These are phyloP conservation scores for Meteorus cinctellus DNA, from an alignment of 2,888 invertebrate species.

Conservation along the genomic window DNA sequence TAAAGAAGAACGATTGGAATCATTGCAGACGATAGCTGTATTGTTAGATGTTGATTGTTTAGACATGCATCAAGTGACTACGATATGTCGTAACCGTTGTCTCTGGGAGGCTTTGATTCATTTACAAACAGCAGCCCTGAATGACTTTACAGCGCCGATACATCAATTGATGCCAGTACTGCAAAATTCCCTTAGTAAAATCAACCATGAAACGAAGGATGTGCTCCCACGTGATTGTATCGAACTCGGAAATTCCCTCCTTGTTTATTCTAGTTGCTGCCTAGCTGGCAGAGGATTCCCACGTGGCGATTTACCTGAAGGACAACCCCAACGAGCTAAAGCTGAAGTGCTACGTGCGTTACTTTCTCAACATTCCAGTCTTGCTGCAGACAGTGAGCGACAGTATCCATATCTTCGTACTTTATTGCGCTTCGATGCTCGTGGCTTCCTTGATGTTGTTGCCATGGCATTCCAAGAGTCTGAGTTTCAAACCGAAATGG, in stretches of 20 bases:
- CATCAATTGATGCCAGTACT: conserved; percentile 78
- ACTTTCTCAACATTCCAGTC: conserved; percentile 81
- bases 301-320: conserved; percentile 80
- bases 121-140: conserved; percentile 81
- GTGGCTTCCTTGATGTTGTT: conserved; percentile 89
- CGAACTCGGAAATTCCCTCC: conserved; percentile 85
- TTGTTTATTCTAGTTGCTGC: conserved; percentile 91
- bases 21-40: conserved; percentile 82
- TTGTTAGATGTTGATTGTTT: conserved; percentile 78
- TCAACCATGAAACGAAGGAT: conserved; percentile 40
- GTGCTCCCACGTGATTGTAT: conserved; percentile 63
- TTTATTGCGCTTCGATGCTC: conserved; percentile 83
- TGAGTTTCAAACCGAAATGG: conserved; percentile 84
- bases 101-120: conserved; percentile 81
- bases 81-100: conserved; percentile 78
- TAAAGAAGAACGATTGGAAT: conserved; percentile 78
- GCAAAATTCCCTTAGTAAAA: conserved; percentile 69
- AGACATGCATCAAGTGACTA: conserved; percentile 80
- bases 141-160: conserved; percentile 82
- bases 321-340: conserved; percentile 80
- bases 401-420: conserved; percentile 84
- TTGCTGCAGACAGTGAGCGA: conserved; percentile 78
- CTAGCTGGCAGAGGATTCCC: conserved; percentile 91
- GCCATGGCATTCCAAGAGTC: conserved; percentile 88
- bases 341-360: conserved; percentile 83